Base-by-base conservation (phyloP, 2,888 invertebrate genomes). In the Perdita meconis region DNA sequence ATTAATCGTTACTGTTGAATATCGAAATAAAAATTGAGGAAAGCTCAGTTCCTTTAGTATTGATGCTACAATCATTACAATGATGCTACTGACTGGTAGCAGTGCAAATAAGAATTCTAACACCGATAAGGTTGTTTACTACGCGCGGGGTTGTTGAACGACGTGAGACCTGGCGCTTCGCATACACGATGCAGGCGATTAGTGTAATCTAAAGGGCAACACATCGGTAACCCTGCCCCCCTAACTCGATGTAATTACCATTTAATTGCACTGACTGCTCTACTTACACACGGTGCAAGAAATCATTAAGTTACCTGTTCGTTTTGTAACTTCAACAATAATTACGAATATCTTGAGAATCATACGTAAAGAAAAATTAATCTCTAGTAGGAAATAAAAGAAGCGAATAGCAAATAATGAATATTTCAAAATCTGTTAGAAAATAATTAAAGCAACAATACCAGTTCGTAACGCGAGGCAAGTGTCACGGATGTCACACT, bases 141-240 rank as follows among this genome's bases (percentile, higher is more conserved):
- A 69, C 0, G 42, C 42, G n/a, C 50, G 42, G 59, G 71, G 71
- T 72, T 73, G 60, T 60, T 73, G 72, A 70, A 73, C 72, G 40
- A 73, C 72, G 70, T 73, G 72, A 69, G 72, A 73, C 53, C 72
- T 73, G 44, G 59, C 70, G 60, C 72, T 51, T 60, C 56, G 40
- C 40, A 40, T 19, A 40, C 47, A 2, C 73, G 5, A n/a, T 24
- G 44, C 13, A 16, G 34, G 24, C 50, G 40, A 55, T 75, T 71
- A 65, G 53, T 57, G 38, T 65, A 68, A 73, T 57, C 69, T 22
- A 16, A 55, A 47, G 36, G 26, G 51, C 53, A 24, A 74, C 53
- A 55, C 50, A 64, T 59, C 13, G 24, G 47, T 30, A 36, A 59
- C 26, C 59, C 60, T 71, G 22, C 44, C 26, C 13, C 44, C 38